Evolutionary conservation across 64 coral and sea anemone species (phyloP).

Genomic region (Catalaphyllia jardinei): DNA sequence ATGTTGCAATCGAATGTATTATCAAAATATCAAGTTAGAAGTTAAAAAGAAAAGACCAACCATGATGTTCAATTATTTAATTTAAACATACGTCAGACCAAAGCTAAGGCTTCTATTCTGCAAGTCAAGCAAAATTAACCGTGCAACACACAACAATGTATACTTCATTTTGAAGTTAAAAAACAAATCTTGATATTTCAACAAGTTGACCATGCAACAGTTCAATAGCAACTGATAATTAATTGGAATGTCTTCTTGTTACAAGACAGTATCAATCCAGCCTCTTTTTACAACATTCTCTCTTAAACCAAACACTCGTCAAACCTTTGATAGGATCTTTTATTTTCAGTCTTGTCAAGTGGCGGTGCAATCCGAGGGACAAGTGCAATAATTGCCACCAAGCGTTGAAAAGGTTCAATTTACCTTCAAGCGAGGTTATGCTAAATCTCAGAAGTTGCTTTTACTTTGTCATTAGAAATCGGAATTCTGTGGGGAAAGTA

Average conservation of each 20-base stretch:
- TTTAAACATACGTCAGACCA: too few species aligned
- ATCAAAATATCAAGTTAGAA: too few species aligned
- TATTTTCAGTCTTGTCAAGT: too few species aligned
- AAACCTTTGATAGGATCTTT: too few species aligned
- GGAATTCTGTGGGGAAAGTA: slow-evolving; percentile 42
- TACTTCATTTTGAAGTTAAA: not conserved
- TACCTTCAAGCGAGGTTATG: not conserved
- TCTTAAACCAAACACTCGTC: too few species aligned
- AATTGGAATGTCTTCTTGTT: not conserved
- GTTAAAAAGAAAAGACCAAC: too few species aligned
- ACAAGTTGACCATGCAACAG: not conserved
- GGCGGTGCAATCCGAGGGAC: not conserved
- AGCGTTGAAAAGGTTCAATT: not conserved
- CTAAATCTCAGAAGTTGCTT: not conserved
- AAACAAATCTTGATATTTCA: not conserved
- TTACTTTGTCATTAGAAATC: slow-evolving; percentile 27
- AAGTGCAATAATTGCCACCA: slow-evolving; percentile 4
- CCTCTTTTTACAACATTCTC: too few species aligned
- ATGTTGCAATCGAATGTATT: too few species aligned
- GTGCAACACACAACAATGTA: not conserved
- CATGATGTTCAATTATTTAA: too few species aligned
- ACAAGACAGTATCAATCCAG: not conserved
- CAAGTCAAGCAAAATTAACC: too few species aligned
- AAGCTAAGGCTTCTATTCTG: too few species aligned
- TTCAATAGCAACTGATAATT: not conserved